Evolutionary conservation across 2,113 vertebrate species (phyloP).

Genomic region (Mola mola): DNA sequence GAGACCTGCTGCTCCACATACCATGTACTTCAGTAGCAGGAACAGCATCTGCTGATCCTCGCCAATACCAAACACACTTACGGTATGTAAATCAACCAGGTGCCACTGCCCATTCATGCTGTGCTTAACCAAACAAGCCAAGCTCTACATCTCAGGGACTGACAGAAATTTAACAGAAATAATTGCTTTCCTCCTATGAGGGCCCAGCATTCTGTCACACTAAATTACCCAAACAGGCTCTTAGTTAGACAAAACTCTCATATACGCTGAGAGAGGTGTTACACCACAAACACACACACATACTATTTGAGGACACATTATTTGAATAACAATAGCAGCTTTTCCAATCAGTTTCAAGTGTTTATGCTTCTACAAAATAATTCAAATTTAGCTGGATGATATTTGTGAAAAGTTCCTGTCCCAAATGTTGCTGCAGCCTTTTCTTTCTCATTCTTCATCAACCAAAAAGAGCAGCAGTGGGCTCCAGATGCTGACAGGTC

Average conservation of each 20-base stretch:
- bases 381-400: conserved; percentile 27
- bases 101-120: neutral
- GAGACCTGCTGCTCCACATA: neutral
- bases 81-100: no score
- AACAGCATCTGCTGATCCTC: neutral
- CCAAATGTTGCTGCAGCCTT: neutral
- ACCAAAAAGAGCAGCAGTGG: neutral
- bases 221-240: conserved; percentile 38
- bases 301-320: neutral
- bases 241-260: conserved; percentile 18
- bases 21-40: neutral
- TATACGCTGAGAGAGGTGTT: no score
- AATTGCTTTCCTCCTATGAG: no score
- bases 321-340: conserved; percentile 31
- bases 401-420: conserved; percentile 8
- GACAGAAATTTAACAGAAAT: conserved; percentile 36
- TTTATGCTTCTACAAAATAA: conserved; percentile 25
- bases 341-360: conserved; percentile 38
- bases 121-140: conserved; percentile 21
- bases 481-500: conserved; percentile 44
- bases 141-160: conserved; percentile 22
- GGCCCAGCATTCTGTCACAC: conserved; percentile 21
- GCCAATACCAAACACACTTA: neutral
- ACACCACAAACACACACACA: neutral
- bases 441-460: neutral